Base-by-base conservation (phyloP, 2,888 invertebrate species). In the Tipula lateralis region DNA sequence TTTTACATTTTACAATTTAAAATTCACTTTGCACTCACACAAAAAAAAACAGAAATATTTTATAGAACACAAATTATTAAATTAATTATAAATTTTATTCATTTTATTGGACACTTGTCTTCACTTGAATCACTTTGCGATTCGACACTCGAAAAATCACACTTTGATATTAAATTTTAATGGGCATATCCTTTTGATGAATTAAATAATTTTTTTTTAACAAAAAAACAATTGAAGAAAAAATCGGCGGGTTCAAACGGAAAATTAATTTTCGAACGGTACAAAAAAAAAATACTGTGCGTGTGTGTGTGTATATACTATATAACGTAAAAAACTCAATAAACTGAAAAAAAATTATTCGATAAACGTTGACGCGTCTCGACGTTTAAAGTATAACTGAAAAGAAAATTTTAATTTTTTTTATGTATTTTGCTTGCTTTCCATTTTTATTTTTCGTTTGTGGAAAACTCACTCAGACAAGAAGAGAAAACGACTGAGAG, bases 331-430 rank as follows among this genome's bases (percentile, higher is more conserved):
- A 66, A 66, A 66, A 66, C 66, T 66, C 66, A 66, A 66, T 2
- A 66, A 66, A 66, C 66, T 24, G 66, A 66, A 66, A 66, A 66
- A 66, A 66, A 66, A 66, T 24, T 66, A 66, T 66, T 19, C 66
- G 24, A 66, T 66, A 66, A 66, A 66, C 66, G 66, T 66, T 66
- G 66, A 66, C 66, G 66, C 66, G 66, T 66, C 66, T 24, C 66
- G 24, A 66, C 66, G 66, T 66, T 66, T 66, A 66, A 66, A 66
- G 66, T 66, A 66, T 24, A 66, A 66, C 66, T 66, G 66, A 66
- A 66, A 66, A 24, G 19, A 66, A 66, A 66, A 7, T n/a, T 66
- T 66, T 66, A 5, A 66, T 66, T 66, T 66, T 66, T 50, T 19
- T 66, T 44, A n/a, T n/a, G n/a, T n/a, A n/a, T 44, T 16, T 66